Conservation (phyloP, 2,113 vertebrate genomes). For the Clupea harengus region DNA sequence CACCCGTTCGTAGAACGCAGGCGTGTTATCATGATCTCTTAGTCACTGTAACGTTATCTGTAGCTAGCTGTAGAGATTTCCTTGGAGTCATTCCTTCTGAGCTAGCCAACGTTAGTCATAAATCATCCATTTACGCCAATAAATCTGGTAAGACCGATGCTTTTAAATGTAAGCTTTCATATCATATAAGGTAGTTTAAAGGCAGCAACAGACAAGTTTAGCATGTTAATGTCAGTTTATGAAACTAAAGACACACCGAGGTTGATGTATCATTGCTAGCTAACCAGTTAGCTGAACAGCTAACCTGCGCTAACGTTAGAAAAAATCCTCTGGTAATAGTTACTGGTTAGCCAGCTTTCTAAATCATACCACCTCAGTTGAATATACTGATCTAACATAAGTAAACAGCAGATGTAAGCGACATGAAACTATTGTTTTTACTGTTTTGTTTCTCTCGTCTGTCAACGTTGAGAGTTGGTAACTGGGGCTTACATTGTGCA, state of each 20-base stretch:
- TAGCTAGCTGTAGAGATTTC: constrained; percentile 15
- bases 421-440: background rate
- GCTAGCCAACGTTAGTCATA: background rate
- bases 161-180: background rate
- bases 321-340: background rate
- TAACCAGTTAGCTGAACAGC: constrained; percentile 10
- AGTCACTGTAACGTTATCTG: background rate
- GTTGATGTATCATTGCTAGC: background rate
- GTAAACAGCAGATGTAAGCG: background rate
- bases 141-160: background rate
- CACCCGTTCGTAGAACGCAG: background rate
- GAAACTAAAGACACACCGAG: background rate
- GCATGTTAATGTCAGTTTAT: background rate
- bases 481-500: background rate
- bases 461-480: background rate
- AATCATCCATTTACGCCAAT: background rate
- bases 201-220: background rate
- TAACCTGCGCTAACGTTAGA: background rate
- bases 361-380: background rate
- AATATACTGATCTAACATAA: background rate
- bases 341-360: background rate
- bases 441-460: background rate
- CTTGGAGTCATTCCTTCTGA: background rate
- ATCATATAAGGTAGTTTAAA: background rate
- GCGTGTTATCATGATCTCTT: background rate